Conservation (phyloP, 2,888 invertebrate species). For the Amiota minor region DNA sequence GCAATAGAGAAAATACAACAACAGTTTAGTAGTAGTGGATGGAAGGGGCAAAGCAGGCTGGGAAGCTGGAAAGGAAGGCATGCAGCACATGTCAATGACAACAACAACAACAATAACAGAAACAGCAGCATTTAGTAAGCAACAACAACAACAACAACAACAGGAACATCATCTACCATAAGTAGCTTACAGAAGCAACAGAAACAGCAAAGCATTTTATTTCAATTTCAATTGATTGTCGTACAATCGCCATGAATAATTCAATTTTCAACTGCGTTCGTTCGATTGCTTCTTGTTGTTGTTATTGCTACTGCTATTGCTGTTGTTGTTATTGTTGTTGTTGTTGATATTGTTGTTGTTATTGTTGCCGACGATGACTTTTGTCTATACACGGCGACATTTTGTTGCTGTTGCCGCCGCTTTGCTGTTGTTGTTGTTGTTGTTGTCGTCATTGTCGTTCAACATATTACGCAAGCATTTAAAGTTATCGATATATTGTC, state of each 20-base stretch:
- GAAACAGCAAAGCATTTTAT: slow-evolving; percentile 59
- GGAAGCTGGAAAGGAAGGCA: background rate
- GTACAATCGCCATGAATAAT: slow-evolving; percentile 73
- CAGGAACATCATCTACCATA: slow-evolving; percentile 30
- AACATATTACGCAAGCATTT: slow-evolving; percentile 25
- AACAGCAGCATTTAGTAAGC: background rate
- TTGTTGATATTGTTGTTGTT: slow-evolving; percentile 40
- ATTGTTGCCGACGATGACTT: slow-evolving; percentile 59
- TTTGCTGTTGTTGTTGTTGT: background rate
- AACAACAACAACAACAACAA: slow-evolving; percentile 28
- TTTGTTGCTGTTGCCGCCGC: slow-evolving; percentile 10
- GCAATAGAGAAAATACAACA: background rate
- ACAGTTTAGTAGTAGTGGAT: background rate
- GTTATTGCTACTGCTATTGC: slow-evolving; percentile 44
- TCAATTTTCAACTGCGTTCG: slow-evolving; percentile 65
- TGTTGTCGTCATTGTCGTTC: slow-evolving; percentile 8
- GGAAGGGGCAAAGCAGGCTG: background rate
- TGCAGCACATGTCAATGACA: slow-evolving; percentile 18
- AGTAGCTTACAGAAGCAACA: slow-evolving; percentile 27
- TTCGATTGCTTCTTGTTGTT: slow-evolving; percentile 35
- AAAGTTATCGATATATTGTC: slow-evolving; percentile 10
- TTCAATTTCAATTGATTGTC: slow-evolving; percentile 73
- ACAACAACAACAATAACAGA: background rate
- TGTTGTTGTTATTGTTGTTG: slow-evolving; percentile 36
- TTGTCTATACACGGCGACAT: slow-evolving; percentile 43